Evolutionary conservation across 2,797 vertebrate species (phyloP).

Genomic region (Decapterus maruadsi): DNA sequence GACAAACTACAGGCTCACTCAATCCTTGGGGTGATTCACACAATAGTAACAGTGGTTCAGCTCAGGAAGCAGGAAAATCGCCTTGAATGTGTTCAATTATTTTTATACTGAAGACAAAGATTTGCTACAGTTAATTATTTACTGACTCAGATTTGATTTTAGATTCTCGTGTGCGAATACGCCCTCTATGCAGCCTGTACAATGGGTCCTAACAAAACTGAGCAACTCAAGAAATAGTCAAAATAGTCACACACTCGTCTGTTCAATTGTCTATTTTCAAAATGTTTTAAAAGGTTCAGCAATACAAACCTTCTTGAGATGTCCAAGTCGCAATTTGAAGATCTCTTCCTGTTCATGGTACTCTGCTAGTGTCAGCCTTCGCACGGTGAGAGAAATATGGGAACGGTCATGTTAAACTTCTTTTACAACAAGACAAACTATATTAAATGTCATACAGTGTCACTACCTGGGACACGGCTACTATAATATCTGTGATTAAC

Average conservation of each 20-base stretch:
- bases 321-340: slow-evolving; percentile 98
- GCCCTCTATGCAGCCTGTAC: background rate
- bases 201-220: background rate
- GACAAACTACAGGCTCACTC: slow-evolving; percentile 27
- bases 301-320: slow-evolving; percentile 96
- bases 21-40: slow-evolving; percentile 18
- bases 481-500: background rate
- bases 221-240: background rate
- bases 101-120: background rate
- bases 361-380: slow-evolving; percentile 95
- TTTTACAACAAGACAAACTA: too few relatives aligned
- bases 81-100: slow-evolving; percentile 32
- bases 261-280: background rate
- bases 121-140: slow-evolving; percentile 11
- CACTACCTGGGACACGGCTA: background rate
- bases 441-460: background rate
- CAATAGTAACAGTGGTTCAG: slow-evolving; percentile 18
- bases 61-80: slow-evolving; percentile 14
- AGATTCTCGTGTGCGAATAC: background rate
- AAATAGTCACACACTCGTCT: background rate
- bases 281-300: background rate
- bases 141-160: background rate
- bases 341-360: slow-evolving; percentile 99
- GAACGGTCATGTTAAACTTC: background rate
- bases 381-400: slow-evolving; percentile 24